Percentiles rank a stretch among this genome's conserved stretches.
phyloP scores from a whole-genome alignment of 2,888 invertebrate genomes.

The Philhelius pedissequus region DNA sequence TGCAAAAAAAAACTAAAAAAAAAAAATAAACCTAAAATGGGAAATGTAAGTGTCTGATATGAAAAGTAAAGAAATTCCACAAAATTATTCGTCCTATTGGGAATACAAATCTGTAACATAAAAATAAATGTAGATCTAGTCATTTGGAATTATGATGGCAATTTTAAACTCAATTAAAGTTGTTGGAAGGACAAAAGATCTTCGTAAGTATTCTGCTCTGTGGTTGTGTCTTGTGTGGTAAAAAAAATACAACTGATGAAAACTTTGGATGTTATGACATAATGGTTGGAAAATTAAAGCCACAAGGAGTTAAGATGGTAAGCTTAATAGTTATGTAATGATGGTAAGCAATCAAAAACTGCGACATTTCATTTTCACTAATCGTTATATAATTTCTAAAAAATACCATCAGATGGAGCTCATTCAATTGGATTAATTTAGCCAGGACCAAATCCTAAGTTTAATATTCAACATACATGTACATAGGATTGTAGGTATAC shows the following conservation, averaged over 20 bases:
- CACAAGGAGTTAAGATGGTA: not conserved
- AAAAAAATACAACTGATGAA: not conserved
- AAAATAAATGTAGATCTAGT: slow-evolving; percentile 19
- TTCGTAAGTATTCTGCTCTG: not conserved
- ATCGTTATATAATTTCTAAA: not conserved
- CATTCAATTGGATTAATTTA: not conserved
- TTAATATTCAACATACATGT: no score
- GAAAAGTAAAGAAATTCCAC: slow-evolving; percentile 21
- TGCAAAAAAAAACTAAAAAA: no score
- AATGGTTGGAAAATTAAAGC: not conserved
- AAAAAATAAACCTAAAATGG: not conserved
- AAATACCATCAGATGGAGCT: not conserved
- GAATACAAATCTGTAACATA: slow-evolving; percentile 6
- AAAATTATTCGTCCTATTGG: slow-evolving; percentile 44
- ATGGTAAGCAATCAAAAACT: not conserved
- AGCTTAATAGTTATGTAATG: no score
- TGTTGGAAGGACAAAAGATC: not conserved
- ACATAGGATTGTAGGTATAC: no score
- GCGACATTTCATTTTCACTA: not conserved
- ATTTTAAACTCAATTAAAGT: not conserved
- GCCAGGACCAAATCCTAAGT: not conserved
- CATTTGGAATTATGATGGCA: slow-evolving; percentile 18
- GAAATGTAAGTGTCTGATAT: slow-evolving; percentile 15
- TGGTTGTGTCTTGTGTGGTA: not conserved
- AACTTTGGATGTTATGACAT: not conserved